Conservation (phyloP, 1,140 invertebrate genomes). For the Listronotus oregonensis region DNA sequence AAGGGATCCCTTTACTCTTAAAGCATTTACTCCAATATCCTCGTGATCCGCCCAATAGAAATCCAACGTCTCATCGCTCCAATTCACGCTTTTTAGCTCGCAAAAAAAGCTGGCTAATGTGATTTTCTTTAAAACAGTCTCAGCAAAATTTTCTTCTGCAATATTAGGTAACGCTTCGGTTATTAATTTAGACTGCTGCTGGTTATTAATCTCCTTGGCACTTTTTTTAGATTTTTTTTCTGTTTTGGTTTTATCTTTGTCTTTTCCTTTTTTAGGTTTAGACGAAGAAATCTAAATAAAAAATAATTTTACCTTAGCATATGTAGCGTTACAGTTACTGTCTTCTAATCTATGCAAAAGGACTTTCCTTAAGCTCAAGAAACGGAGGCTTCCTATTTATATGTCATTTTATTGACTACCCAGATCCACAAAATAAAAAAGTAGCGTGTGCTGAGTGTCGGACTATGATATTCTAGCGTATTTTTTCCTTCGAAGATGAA, state of each 20-base stretch:
- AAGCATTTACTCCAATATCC: slow-evolving; percentile 29
- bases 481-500: no score
- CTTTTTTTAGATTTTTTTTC: slow-evolving; percentile 24
- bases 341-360: no score
- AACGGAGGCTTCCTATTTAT: no score
- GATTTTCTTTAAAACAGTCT: slow-evolving; percentile 44
- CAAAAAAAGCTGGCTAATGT: slow-evolving; percentile 48
- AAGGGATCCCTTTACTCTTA: slow-evolving; percentile 43
- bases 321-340: background rate
- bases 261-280: slow-evolving; percentile 23
- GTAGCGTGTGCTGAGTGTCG: no score
- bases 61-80: slow-evolving; percentile 49
- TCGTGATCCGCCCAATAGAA: slow-evolving; percentile 47
- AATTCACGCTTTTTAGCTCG: slow-evolving; percentile 44
- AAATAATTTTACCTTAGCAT: background rate
- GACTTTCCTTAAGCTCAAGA: no score
- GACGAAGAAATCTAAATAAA: slow-evolving; percentile 19
- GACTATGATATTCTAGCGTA: no score
- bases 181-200: no score
- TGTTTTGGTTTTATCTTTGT: slow-evolving; percentile 28
- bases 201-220: slow-evolving; percentile 3
- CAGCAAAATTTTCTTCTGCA: slow-evolving; percentile 7
- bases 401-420: no score
- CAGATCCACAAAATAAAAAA: no score
- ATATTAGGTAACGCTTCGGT: no score